Evolutionary conservation across 2,888 invertebrate genomes (phyloP), one percentile per base, ranked within the genome.

Genomic region (Smittia sp.): DNA sequence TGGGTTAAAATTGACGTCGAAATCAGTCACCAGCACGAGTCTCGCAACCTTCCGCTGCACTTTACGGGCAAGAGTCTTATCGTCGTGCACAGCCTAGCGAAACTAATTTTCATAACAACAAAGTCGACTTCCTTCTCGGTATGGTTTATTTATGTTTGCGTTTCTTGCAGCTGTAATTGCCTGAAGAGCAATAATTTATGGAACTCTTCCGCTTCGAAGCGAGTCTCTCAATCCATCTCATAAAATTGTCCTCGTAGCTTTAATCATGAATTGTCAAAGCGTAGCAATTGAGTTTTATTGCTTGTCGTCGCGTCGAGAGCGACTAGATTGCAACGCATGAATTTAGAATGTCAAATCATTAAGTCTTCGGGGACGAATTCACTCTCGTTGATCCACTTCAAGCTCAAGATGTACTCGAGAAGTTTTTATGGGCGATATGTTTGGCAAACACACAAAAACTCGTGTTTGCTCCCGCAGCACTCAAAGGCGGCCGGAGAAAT

Each of bases 351-450:
- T 32, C 3, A 46, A 46, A 15, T 46, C 46, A 46, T 46, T 46
- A 46, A 46, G 46, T 46, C 46, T 46, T 46, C 11, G 46, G 15
- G 46, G 46, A 11, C 46, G 15, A 2, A 13, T 46, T 46, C 11
- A 46, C 46, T 46, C 46, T 11, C 46, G n/a, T 46, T 15, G 6
- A n/a, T 46, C 46, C 46, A 46, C 46, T 46, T 46, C 11, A 11
- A 46, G 15, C n/a, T 46, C 46, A 46, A 46, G 46, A 46, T 46
- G 46, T 46, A 46, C 46, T 46, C 15, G 46, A 46, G 46, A n/a
- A n/a, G 46, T n/a, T 46, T 46, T 46, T 46, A 46, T 46, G 46
- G 46, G 46, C 46, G 46, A 46, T 46, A 46, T 46, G 46, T 46
- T 46, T 46, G 15, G 46, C 46, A 46, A 46, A 46, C 46, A 46